Base-by-base conservation (phyloP, 2,797 vertebrate species). In the Lateolabrax maculatus region DNA sequence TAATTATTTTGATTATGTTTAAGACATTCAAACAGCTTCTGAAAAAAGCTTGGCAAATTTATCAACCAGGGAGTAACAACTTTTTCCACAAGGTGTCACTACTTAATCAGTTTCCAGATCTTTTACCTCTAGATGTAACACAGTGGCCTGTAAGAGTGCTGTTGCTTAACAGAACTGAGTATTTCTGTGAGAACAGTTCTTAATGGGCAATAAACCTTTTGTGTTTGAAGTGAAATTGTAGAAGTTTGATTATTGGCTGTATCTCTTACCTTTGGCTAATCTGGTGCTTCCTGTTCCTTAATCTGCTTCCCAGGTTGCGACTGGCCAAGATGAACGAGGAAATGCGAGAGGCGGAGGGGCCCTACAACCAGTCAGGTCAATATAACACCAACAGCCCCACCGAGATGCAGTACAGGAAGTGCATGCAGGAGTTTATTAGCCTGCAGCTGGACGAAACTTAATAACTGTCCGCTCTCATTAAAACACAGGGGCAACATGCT, bases 261-360 rank as follows among this genome's bases (percentile, higher is more conserved):
- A 9, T 21, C 13, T 56, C 23, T 12, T 48, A 0, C 13, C 23
- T 53, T 9, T 9, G n/a, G 7, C 18, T 71, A 36, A 82, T 25
- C 19, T 49, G 21, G 70, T 31, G 23, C 61, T 41, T 46, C 18
- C 11, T 63, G 37, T 78, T 65, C 68, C 34, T 75, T 2, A 9
- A 12, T 34, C 41, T 13, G 1, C 44, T 73, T 44, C n/a, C 4
- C 89, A 99, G 98, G 93, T 92, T 99, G 91, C 97, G 98, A 46
- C 93, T 99, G 90, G 98, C 98, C 67, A 97, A 98, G 95, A 99
- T 99, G 98, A 99, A 99, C 37, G 98, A 99, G 93, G 98, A 99
- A 91, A 99, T 99, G 98, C 96, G 98, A 9, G 98, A 99, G 94
- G 97, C 97, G 0, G 98, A 99, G 94, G 98, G 98, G 64, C 96